phyloP scores from a whole-genome alignment of 64 coral and sea anemone species.

The Montipora cactus region DNA sequence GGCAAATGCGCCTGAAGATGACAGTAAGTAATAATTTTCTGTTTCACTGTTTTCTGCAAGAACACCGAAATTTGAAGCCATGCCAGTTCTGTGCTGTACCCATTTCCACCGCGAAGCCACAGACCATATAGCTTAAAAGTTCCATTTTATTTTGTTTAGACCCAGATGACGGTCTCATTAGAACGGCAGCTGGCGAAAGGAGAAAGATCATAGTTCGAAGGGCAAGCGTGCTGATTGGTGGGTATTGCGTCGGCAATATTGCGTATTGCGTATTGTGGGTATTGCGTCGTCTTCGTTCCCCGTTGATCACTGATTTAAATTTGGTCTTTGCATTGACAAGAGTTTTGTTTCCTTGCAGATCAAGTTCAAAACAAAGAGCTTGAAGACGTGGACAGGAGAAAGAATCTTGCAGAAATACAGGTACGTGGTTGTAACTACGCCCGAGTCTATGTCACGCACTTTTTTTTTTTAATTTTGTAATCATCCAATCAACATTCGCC shows the following conservation, averaged over 20 bases:
- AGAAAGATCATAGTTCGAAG: constrained; percentile 79
- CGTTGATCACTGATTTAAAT: background rate
- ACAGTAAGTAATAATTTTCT: constrained; percentile 37
- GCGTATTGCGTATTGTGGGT: constrained; percentile 17
- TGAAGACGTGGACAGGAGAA: constrained; percentile 66
- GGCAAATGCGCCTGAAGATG: constrained; percentile 75
- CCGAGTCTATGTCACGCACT: background rate
- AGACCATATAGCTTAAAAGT: background rate
- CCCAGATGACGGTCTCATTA: constrained; percentile 62
- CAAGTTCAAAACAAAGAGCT: constrained; percentile 74
- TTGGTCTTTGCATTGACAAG: background rate
- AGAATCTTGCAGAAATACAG: constrained; percentile 77
- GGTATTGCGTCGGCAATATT: background rate
- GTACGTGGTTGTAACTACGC: background rate
- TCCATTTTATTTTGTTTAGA: constrained; percentile 14
- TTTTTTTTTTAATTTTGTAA: too few species aligned
- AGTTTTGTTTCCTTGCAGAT: constrained; percentile 37
- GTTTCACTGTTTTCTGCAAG: too few species aligned
- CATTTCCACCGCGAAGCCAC: background rate
- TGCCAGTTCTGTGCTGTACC: too few species aligned
- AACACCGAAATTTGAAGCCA: too few species aligned
- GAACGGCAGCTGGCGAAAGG: constrained; percentile 69
- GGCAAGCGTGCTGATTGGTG: constrained; percentile 71
- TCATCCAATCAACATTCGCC: too few species aligned
- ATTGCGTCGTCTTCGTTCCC: background rate